A percentile compares a stretch with the other conserved stretches of the same genome.
phyloP scores from a whole-genome alignment of 1,140 invertebrate species.

The Bombus confusus region DNA sequence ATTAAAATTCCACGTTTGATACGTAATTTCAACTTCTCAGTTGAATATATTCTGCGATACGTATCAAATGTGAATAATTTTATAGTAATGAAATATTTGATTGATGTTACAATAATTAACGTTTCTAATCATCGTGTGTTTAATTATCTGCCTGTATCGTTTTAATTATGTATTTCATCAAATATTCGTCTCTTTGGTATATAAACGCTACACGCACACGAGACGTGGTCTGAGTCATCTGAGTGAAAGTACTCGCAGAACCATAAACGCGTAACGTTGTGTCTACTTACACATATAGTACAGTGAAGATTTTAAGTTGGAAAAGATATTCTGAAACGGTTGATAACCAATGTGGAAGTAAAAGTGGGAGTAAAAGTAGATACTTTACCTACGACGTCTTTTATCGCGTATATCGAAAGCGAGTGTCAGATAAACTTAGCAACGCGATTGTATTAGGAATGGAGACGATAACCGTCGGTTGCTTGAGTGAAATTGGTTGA shows the following conservation, averaged over 20 bases:
- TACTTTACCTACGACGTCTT: background rate
- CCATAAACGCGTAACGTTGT: too few species aligned
- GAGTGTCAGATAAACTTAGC: background rate
- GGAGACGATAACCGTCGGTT: too few species aligned
- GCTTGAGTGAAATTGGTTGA: background rate
- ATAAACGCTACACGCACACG: background rate
- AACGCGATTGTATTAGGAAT: background rate
- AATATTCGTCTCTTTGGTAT: background rate
- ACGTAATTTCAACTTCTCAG: background rate
- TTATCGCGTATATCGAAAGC: background rate
- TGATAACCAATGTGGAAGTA: too few species aligned
- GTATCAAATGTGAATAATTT: background rate
- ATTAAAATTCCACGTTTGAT: background rate
- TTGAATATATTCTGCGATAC: too few species aligned
- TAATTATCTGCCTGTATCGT: background rate
- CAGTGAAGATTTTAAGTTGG: background rate
- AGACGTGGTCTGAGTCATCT: background rate
- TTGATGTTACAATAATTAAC: background rate
- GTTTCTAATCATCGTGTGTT: background rate
- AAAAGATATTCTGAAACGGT: constrained; percentile 15
- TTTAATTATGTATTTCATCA: background rate
- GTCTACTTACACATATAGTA: background rate
- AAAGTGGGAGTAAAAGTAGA: too few species aligned
- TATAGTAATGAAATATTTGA: background rate
- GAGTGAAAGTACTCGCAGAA: constrained; percentile 1